phyloP scores from a whole-genome alignment of 1,140 invertebrate species.

The Diploscapter pachys region DNA sequence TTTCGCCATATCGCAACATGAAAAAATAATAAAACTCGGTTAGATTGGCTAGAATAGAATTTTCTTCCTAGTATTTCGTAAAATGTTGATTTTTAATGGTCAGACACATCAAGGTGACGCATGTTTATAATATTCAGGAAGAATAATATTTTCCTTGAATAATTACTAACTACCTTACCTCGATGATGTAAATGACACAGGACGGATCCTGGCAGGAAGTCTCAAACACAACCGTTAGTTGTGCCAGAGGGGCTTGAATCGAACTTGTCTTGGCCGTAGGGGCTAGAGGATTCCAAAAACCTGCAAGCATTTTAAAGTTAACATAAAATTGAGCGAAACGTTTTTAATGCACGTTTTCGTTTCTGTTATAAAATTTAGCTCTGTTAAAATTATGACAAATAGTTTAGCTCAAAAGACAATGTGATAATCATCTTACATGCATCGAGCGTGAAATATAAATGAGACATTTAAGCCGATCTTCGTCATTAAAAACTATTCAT shows the following conservation, averaged over 20 bases:
- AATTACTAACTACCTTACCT: conserved; percentile 10
- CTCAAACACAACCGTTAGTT: conserved; percentile 20
- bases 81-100: too few species aligned
- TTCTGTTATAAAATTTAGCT: too few species aligned
- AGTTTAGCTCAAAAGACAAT: too few species aligned
- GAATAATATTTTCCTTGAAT: background rate
- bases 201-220: conserved; percentile 18
- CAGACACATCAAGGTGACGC: too few species aligned
- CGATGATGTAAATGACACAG: conserved; percentile 26
- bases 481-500: background rate
- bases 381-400: too few species aligned
- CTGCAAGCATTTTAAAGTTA: conserved; percentile 8
- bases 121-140: too few species aligned
- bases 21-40: too few species aligned
- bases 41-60: too few species aligned
- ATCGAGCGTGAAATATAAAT: background rate
- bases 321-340: background rate
- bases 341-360: background rate
- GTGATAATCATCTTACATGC: background rate
- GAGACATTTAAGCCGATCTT: background rate
- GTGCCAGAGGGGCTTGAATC: conserved; percentile 45
- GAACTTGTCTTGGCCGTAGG: conserved; percentile 25
- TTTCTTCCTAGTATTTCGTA: too few species aligned
- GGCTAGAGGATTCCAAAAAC: conserved; percentile 52
- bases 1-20: too few species aligned